Evolutionary conservation across 2,113 vertebrate species (phyloP), one percentile per base, ranked within the genome.

Genomic region (Merops nubicus): DNA sequence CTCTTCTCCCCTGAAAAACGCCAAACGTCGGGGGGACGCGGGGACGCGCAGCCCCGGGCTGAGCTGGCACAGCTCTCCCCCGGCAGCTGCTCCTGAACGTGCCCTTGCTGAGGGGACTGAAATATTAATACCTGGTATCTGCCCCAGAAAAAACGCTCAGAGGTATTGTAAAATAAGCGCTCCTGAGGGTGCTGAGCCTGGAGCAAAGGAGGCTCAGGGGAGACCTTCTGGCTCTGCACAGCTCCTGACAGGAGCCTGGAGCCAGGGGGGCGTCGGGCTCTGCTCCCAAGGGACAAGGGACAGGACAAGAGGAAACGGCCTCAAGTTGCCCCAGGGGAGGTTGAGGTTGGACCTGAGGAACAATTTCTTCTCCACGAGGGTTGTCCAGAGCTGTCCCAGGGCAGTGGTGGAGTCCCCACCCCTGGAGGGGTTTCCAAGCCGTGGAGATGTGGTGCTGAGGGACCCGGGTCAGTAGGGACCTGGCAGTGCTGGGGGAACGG

Each of bases 101-200:
- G 23, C 9, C 28, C 11, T n/a, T 18, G 21, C 51, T 3, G 31
- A 33, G 34, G 40, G n/a, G 28, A 15, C 12, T 8, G 43, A 15
- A n/a, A 17, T 2, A 8, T 0, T 5, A 4, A 25, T 15, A 18
- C 4, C 5, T 2, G 22, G 43, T 28, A n/a, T 8, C 9, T 1
- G 12, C 4, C 29, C 60, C 77, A 20, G 48, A 22, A 36, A 2
- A 40, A 56, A 34, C 5, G 60, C 50, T 56, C 54, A 3, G 23
- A 23, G 29, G 4, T 4, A 5, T 1, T 1, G 36, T 9, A 13
- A 56, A 26, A 19, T 2, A 11, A 34, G 19, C 9, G 54, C 11
- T 29, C 15, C 26, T 3, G 42, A 1, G 1, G 29, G 54, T 56
- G 28, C 13, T 21, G 11, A n/a, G 54, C 31, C 54, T 56, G 19